Evolutionary conservation across 2,113 vertebrate genomes (phyloP).

Genomic region (Salvelinus namaycush): DNA sequence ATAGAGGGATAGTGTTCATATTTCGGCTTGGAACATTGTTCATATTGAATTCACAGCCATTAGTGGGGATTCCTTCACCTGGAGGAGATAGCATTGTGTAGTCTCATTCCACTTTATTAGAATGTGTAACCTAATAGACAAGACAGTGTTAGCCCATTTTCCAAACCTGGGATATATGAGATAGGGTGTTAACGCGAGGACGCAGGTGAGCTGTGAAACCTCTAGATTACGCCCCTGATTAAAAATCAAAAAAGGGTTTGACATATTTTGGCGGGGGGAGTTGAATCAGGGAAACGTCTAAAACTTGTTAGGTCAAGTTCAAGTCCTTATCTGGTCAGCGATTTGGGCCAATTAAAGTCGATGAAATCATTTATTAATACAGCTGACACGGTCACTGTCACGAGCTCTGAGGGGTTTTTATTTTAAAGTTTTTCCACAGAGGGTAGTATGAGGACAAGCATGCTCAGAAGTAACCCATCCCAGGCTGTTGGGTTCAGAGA

Average conservation of each 20-base stretch:
- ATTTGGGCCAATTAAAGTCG: conserved; percentile 26
- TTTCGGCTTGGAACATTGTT: conserved; percentile 42
- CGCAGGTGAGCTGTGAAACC: conserved; percentile 14
- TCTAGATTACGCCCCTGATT: conserved; percentile 26
- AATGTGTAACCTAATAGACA: conserved; percentile 51
- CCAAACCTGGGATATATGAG: conserved; percentile 25
- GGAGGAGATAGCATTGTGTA: conserved; percentile 52
- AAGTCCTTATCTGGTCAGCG: conserved; percentile 19
- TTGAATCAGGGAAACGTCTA: background rate
- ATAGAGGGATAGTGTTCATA: conserved; percentile 21
- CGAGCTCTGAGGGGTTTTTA: background rate
- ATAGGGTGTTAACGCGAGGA: conserved; percentile 19
- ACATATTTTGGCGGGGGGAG: conserved; percentile 28
- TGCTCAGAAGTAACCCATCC: conserved; percentile 53
- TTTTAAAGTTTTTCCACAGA: conserved; percentile 28
- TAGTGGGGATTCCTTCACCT: conserved; percentile 32
- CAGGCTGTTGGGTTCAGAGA: conserved; percentile 34
- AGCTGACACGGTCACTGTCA: conserved; percentile 16
- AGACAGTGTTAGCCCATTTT: conserved; percentile 21
- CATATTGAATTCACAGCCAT: conserved; percentile 35
- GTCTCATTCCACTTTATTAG: conserved; percentile 57
- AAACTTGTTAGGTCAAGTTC: conserved; percentile 31
- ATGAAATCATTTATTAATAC: conserved; percentile 22
- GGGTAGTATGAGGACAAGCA: background rate
- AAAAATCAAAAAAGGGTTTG: conserved; percentile 28